These are phyloP conservation scores for Allygus modestus DNA, from an alignment of 2,888 invertebrate genomes.

Conservation along the genomic window DNA sequence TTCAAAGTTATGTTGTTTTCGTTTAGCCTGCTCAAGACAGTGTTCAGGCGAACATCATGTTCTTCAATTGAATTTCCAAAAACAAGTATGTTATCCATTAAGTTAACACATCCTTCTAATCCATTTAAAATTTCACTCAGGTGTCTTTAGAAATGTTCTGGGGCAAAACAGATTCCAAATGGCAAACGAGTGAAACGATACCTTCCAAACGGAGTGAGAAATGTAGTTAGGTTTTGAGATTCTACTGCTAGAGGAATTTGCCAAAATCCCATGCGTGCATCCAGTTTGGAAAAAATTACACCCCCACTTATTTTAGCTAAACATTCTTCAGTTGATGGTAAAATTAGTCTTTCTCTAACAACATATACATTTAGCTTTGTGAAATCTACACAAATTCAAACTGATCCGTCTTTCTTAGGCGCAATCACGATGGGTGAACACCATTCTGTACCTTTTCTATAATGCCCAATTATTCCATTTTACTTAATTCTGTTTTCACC, in stretches of 20 bases:
- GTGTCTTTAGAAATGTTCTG: constrained; percentile 53
- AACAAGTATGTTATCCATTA: constrained; percentile 63
- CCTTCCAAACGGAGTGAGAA: constrained; percentile 67
- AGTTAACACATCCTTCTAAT: constrained; percentile 62
- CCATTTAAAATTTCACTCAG: constrained; percentile 35
- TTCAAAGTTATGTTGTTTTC: constrained; percentile 50
- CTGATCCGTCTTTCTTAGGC: constrained; percentile 66
- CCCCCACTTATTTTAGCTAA: constrained; percentile 67
- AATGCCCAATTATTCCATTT: constrained; percentile 56
- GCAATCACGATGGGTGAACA: constrained; percentile 72
- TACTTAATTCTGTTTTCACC: constrained; percentile 70
- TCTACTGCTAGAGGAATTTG: constrained; percentile 67
- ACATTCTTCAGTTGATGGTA: constrained; percentile 64
- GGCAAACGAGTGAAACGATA: constrained; percentile 66
- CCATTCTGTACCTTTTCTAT: constrained; percentile 72
- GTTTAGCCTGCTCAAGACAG: constrained; percentile 31
- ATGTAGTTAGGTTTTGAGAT: constrained; percentile 64
- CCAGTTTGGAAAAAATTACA: constrained; percentile 68
- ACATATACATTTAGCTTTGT: constrained; percentile 69
- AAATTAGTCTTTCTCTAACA: constrained; percentile 31
- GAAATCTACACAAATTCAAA: constrained; percentile 71
- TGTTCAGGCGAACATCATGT: constrained; percentile 59
- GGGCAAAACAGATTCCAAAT: constrained; percentile 67
- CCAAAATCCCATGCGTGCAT: constrained; percentile 69
- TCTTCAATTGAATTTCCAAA: constrained; percentile 55